These are phyloP conservation scores for Triplophysa tibetana DNA, from an alignment of 2,113 vertebrate genomes.

Conservation along the genomic window DNA sequence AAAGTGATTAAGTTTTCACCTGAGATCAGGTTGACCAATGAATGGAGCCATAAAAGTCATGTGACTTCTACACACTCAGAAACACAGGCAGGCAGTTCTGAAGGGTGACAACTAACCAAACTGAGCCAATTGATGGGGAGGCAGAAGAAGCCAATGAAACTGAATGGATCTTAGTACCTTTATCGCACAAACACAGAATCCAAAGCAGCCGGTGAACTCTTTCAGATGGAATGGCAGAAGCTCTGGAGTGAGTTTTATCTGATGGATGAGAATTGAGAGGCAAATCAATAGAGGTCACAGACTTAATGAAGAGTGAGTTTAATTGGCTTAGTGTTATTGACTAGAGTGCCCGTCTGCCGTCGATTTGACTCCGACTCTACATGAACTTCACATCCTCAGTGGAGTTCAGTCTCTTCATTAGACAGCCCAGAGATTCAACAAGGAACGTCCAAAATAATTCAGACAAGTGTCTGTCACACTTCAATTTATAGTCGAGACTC, in stretches of 20 bases:
- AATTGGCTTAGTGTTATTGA: conserved; percentile 75
- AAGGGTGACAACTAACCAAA: too few species aligned
- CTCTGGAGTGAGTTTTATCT: conserved; percentile 57
- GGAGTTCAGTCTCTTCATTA: conserved; percentile 56
- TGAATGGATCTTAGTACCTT: not conserved
- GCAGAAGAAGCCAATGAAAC: not conserved
- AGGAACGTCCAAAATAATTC: conserved; percentile 45
- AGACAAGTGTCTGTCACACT: too few species aligned
- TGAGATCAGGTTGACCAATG: too few species aligned
- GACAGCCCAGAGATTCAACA: conserved; percentile 52
- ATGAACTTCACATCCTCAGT: conserved; percentile 45
- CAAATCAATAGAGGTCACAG: conserved; percentile 75
- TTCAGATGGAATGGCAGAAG: conserved; percentile 47
- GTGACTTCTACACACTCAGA: too few species aligned
- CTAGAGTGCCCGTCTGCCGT: conserved; percentile 52
- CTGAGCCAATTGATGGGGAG: not conserved
- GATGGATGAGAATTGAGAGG: conserved; percentile 71
- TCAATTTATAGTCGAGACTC: conserved; percentile 3
- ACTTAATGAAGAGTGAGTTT: conserved; percentile 77
- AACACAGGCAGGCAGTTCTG: too few species aligned
- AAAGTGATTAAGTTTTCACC: too few species aligned
- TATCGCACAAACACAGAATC: conserved; percentile 33
- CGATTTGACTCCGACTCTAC: conserved; percentile 51
- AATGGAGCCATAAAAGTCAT: too few species aligned
- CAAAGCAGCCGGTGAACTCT: conserved; percentile 24